phyloP scores from a whole-genome alignment of 2,113 vertebrate species.

The Meles meles region DNA sequence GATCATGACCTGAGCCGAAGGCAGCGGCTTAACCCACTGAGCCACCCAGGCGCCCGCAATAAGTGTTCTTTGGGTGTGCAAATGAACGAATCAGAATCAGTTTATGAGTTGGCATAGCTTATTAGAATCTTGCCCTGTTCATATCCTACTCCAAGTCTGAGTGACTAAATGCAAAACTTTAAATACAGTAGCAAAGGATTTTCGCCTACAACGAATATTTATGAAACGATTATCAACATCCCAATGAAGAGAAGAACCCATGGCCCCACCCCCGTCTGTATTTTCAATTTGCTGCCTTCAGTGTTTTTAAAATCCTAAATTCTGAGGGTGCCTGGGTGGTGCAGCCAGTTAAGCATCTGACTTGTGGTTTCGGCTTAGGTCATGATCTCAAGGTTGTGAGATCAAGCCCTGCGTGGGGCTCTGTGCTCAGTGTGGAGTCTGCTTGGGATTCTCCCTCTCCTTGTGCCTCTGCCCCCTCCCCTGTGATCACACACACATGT shows the following conservation, averaged over 20 bases:
- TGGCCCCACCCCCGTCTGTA: neutral
- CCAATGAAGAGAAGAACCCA: neutral
- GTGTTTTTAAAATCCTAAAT: neutral
- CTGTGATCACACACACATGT: too few species aligned
- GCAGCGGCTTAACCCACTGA: too few species aligned
- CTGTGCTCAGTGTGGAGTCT: neutral
- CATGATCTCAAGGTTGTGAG: neutral
- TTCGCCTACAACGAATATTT: neutral
- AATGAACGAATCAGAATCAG: neutral
- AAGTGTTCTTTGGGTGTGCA: too few species aligned
- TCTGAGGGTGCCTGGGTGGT: neutral
- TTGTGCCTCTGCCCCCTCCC: neutral
- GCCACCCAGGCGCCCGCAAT: too few species aligned
- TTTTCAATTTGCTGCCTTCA: neutral
- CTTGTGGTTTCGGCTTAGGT: neutral
- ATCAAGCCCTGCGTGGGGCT: neutral
- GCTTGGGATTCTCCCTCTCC: neutral
- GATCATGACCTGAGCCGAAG: too few species aligned
- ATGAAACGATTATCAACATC: neutral
- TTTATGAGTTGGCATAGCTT: too few species aligned
- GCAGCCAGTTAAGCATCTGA: neutral
- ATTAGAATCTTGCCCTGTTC: neutral
- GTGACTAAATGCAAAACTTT: neutral
- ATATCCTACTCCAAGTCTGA: neutral
- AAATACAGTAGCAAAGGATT: neutral